Evolutionary conservation across 2,797 vertebrate genomes (phyloP), one percentile per base, ranked within the genome.

Genomic region (Cossypha heuglini): DNA sequence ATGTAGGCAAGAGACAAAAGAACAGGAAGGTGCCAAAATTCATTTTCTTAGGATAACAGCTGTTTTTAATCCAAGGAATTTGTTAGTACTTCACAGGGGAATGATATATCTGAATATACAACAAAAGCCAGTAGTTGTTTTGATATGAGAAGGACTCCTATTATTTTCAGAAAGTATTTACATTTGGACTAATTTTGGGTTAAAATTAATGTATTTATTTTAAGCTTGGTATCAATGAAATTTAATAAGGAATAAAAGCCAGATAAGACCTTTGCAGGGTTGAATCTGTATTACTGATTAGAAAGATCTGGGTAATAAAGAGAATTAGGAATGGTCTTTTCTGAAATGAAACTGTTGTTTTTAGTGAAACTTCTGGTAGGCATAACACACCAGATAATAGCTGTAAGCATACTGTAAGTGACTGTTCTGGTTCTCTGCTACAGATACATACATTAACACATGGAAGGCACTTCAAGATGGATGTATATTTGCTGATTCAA

Each of bases 171-270:
- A 61, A 54, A 40, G 9, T 37, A 28, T 33, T 26, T 55, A 63
- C 0, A 4, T 67, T 74, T 62, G 17, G 24, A 46, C 8, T 31
- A 35, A 12, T 54, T 84, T 76, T 86, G 9, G 1, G 48, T 84
- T 69, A 20, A 84, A 91, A 84, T 62, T 3, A 55, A 51, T 55
- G 19, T 14, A 35, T 51, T 74, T 73, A 26, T 74, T 83, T 92
- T 16, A 71, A 73, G 3, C 7, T 71, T 67, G 8, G 0, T 51
- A 48, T 54, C 22, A 49, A 49, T 58, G 26, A 69, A 51, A 54
- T 82, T 59, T 76, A 45, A 46, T 16, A 15, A 24, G 2, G 2
- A 1, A 25, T 28, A 48, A 58, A 57, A 25, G 2, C 0, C 28
- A 46, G 29, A 43, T 42, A 45, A 63, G 0, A 13, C 1, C 2